Percentiles rank a stretch among this genome's conserved stretches.
These are phyloP conservation scores for Spisula solida DNA, from an alignment of 2,888 invertebrate genomes.

Conservation along the genomic window DNA sequence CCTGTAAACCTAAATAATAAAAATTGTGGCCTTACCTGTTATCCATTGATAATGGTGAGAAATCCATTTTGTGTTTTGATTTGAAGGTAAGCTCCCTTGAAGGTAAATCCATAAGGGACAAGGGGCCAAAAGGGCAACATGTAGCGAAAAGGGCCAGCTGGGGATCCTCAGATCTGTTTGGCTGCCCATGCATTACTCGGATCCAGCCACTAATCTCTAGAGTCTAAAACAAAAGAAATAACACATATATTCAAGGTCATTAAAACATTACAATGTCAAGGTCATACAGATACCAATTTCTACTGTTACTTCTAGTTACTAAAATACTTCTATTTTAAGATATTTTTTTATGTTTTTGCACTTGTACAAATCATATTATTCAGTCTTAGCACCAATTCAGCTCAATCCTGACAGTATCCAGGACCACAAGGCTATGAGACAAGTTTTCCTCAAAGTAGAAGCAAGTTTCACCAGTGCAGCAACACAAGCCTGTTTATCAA, in stretches of 20 bases:
- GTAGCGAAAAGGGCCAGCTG: conserved; percentile 98
- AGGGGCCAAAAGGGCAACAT: conserved; percentile 99
- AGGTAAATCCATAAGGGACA: conserved; percentile 97
- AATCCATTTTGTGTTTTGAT: conserved; percentile 99
- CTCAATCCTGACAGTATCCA: too few species aligned
- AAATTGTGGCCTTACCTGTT: conserved; percentile 90
- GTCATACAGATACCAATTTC: too few species aligned
- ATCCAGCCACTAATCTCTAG: conserved; percentile 99
- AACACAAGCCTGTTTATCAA: too few species aligned
- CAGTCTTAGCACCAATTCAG: too few species aligned
- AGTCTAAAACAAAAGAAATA: conserved; percentile 90
- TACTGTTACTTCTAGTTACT: too few species aligned
- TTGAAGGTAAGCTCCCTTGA: conserved; percentile 99
- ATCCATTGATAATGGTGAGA: conserved; percentile 98
- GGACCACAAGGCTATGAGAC: too few species aligned
- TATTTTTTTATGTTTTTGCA: too few species aligned
- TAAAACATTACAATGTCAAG: neutral
- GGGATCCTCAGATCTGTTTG: conserved; percentile 89
- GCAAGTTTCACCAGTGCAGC: too few species aligned
- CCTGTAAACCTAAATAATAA: neutral
- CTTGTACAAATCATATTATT: too few species aligned
- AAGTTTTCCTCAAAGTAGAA: too few species aligned
- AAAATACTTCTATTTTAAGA: too few species aligned
- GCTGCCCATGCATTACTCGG: conserved; percentile 98
- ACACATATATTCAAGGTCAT: neutral